Base-by-base conservation (phyloP, 2,888 invertebrate genomes). In the Drosophila melanosoma region DNA sequence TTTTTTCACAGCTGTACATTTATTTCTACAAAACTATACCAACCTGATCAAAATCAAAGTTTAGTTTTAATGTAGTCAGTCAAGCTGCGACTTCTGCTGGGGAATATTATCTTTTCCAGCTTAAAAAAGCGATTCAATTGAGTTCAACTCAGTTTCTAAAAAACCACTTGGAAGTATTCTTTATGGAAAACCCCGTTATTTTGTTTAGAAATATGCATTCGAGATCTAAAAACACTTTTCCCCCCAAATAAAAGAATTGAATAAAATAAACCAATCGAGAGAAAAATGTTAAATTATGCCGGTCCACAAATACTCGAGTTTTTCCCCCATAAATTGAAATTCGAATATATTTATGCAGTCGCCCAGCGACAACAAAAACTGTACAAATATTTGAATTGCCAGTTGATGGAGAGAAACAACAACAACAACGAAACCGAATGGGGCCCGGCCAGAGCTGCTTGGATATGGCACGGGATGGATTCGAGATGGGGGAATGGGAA, bases 311-410 rank as follows among this genome's bases (percentile, higher is more conserved):
- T 53, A 67, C 54, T 64, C 61, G 63, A 67, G 42, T 81, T 74
- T 71, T 68, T 26, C 49, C 64, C 73, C 74, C 86, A 85, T 85
- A 88, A 85, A 85, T 85, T 85, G 80, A 87, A 86, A 83, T 86
- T 80, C 83, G 81, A 83, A 81, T 74, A 51, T 32, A 77, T 75
- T 80, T 74, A 71, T 81, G 69, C 67, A 66, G 58, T 75, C 75
- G 49, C 71, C 53, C 71, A 68, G 42, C 51, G 45, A 63, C 69
- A 63, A 65, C 60, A 49, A 58, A 74, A 63, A 75, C 74, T 71
- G 65, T 61, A 69, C 80, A 74, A 83, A 83, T 82, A 69, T 74
- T 69, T 64, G 75, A 79, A 70, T 64, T 70, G 70, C 53, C 63
- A 70, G 79, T 32, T 48, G 66, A 29, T 29, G 29, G 29, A 29